Percentiles rank a stretch among this genome's conserved stretches.
phyloP scores from a whole-genome alignment of 2,113 vertebrate species.

The Myrmecophaga tridactyla region DNA sequence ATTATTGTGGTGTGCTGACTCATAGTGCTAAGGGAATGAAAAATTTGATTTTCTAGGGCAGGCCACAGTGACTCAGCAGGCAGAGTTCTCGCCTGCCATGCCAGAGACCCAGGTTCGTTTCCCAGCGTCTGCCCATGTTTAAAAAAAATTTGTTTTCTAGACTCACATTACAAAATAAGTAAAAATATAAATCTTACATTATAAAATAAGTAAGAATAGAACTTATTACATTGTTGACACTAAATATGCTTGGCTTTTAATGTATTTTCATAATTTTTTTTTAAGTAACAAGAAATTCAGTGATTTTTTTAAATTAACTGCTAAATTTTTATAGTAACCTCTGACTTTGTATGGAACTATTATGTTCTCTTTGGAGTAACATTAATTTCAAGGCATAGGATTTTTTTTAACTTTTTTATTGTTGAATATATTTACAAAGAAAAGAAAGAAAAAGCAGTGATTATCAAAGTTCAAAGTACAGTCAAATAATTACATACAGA shows the following conservation, averaged over 20 bases:
- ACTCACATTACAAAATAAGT: not conserved
- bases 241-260: not conserved
- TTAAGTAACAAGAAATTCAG: not conserved
- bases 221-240: not conserved
- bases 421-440: no score
- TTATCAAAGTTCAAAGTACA: no score
- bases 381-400: not conserved
- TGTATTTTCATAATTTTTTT: conserved; percentile 26
- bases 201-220: conserved; percentile 22
- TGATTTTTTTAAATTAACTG: not conserved
- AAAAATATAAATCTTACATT: not conserved
- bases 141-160: no score
- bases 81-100: no score
- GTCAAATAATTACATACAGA: no score
- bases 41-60: not conserved
- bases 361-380: not conserved
- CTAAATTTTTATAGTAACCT: not conserved
- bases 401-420: no score
- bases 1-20: not conserved
- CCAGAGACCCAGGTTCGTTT: no score
- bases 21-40: not conserved
- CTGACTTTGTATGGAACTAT: not conserved
- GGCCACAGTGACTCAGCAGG: no score
- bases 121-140: no score
- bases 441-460: no score